These are phyloP conservation scores for Sorex fumeus DNA, from an alignment of 2,113 vertebrate genomes.

Conservation along the genomic window DNA sequence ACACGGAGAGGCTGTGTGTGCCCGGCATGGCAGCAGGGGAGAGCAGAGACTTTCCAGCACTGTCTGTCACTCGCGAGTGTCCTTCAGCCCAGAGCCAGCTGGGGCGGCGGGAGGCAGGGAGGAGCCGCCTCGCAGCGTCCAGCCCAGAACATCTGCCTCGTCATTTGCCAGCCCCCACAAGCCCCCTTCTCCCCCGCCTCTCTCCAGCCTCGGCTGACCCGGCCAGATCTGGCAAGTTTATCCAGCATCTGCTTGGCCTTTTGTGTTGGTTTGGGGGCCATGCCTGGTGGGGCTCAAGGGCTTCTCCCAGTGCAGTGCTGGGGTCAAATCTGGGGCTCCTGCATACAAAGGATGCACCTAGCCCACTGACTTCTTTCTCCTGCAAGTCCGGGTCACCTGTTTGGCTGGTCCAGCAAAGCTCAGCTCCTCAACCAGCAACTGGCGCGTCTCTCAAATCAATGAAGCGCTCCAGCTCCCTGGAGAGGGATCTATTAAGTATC, in stretches of 20 bases:
- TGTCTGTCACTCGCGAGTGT: not conserved
- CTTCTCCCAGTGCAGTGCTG: not conserved
- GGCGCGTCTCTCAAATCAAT: constrained; percentile 60
- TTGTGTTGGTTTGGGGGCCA: not conserved
- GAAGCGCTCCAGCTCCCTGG: constrained; percentile 48
- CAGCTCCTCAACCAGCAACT: constrained; percentile 58
- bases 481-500: constrained; percentile 71
- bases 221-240: no score
- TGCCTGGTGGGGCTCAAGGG: no score
- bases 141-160: no score
- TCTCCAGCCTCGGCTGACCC: no score
- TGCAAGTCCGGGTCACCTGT: not conserved
- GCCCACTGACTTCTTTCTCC: not conserved
- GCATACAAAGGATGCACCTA: no score
- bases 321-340: not conserved
- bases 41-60: constrained; percentile 10
- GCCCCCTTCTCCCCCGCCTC: no score
- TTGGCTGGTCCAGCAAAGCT: constrained; percentile 49
- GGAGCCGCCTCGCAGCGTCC: not conserved
- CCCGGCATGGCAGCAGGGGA: not conserved
- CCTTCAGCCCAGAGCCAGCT: not conserved
- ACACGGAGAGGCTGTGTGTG: constrained; percentile 53
- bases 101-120: not conserved
- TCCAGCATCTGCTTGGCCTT: not conserved
- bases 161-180: no score